phyloP scores from a whole-genome alignment of 2,888 invertebrate species.

The Orthonychiurus folsomi region DNA sequence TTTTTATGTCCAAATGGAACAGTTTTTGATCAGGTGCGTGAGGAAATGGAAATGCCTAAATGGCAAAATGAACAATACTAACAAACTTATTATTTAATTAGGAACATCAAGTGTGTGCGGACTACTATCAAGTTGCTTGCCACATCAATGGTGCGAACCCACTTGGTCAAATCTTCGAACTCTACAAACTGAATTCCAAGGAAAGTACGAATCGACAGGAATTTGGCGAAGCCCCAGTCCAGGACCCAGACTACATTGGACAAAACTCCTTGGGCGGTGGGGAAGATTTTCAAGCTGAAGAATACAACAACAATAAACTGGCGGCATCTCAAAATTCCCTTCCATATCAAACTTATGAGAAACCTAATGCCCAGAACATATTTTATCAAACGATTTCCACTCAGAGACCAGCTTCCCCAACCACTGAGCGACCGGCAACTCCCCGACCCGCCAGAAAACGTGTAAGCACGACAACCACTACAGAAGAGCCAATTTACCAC shows the following conservation, averaged over 20 bases:
- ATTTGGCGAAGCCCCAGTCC: slow-evolving; percentile 25
- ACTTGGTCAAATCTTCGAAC: slow-evolving; percentile 38
- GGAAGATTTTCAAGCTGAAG: slow-evolving; percentile 40
- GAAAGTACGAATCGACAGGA: slow-evolving; percentile 19
- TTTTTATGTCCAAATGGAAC: slow-evolving; percentile 40
- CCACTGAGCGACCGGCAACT: slow-evolving; percentile 15
- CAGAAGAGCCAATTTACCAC: neutral
- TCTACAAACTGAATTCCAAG: slow-evolving; percentile 30
- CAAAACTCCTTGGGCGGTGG: slow-evolving; percentile 33
- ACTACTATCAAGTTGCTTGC: slow-evolving; percentile 39
- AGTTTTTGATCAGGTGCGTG: slow-evolving; percentile 38
- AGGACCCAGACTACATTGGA: slow-evolving; percentile 33
- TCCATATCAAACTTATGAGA: slow-evolving; percentile 16
- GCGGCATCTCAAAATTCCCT: slow-evolving; percentile 33
- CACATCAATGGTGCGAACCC: slow-evolving; percentile 32
- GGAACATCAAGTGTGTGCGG: slow-evolving; percentile 40
- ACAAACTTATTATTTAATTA: slow-evolving; percentile 17
- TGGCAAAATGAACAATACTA: neutral
- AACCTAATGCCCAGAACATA: slow-evolving; percentile 16
- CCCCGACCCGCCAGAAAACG: slow-evolving; percentile 3
- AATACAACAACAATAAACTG: slow-evolving; percentile 37
- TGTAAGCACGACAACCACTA: slow-evolving; percentile 10
- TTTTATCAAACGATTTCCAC: neutral
- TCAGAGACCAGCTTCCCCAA: slow-evolving; percentile 7
- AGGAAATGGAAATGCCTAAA: too few species aligned